These are phyloP conservation scores for Xiphias gladius DNA, from an alignment of 2,113 vertebrate species.

Conservation along the genomic window DNA sequence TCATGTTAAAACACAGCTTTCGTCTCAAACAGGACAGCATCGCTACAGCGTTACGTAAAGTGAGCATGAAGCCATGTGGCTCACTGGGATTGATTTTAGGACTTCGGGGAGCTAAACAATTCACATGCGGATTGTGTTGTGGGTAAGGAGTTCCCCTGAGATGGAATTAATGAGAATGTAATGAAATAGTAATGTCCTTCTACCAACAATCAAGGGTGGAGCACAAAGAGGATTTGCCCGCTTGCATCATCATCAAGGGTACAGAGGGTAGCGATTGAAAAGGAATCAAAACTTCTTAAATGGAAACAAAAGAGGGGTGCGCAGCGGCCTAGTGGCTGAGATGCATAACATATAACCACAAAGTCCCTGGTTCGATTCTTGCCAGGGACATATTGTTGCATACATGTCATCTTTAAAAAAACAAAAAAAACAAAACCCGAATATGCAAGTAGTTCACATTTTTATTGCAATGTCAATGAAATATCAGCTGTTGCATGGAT, in stretches of 20 bases:
- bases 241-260: conserved; percentile 22
- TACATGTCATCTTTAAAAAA: too few species aligned
- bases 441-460: too few species aligned
- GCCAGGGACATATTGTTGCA: too few species aligned
- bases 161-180: conserved; percentile 43
- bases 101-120: conserved; percentile 33
- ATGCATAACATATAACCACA: too few species aligned
- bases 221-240: neutral
- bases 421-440: too few species aligned
- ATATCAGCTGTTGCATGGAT: too few species aligned
- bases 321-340: neutral
- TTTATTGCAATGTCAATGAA: too few species aligned
- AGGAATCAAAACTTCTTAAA: neutral
- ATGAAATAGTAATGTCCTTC: conserved; percentile 48
- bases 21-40: conserved; percentile 25
- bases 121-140: conserved; percentile 42
- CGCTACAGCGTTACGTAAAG: conserved; percentile 9
- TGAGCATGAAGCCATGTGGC: neutral
- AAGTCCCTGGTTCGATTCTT: too few species aligned
- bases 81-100: conserved; percentile 43
- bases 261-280: neutral
- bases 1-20: conserved; percentile 9
- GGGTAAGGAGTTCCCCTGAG: conserved; percentile 39
- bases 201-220: neutral
- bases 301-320: neutral